These are phyloP conservation scores for Elysia chlorotica DNA, from an alignment of 1,140 invertebrate species.

Conservation along the genomic window DNA sequence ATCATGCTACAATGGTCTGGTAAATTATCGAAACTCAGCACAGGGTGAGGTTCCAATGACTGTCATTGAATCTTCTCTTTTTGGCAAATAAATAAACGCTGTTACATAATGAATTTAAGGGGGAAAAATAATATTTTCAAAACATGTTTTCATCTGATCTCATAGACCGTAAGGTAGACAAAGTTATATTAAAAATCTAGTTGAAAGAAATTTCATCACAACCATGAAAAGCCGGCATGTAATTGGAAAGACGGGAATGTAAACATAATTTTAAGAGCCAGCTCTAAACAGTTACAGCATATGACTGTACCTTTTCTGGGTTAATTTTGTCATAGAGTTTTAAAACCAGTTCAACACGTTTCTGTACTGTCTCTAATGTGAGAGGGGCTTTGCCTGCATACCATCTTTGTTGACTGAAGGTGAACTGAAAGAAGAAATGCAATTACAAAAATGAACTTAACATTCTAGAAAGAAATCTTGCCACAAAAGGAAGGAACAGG, in stretches of 20 bases:
- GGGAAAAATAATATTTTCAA: background rate
- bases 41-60: too few species aligned
- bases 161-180: background rate
- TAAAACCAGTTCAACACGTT: constrained; percentile 89
- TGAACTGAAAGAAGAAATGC: constrained; percentile 10
- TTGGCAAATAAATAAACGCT: too few species aligned
- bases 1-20: too few species aligned
- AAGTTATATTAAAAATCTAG: background rate
- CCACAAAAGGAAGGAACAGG: background rate
- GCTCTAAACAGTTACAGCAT: background rate
- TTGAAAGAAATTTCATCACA: background rate
- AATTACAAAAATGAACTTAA: background rate
- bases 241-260: background rate
- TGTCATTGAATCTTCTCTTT: too few species aligned
- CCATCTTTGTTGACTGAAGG: constrained; percentile 9
- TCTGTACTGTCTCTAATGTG: constrained; percentile 79
- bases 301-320: constrained; percentile 73
- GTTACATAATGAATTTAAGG: too few species aligned
- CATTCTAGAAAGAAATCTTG: background rate
- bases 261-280: background rate
- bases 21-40: too few species aligned
- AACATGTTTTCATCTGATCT: background rate
- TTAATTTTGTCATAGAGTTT: constrained; percentile 97
- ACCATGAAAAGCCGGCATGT: background rate
- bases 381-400: constrained; percentile 67